Percentiles rank a stretch among this genome's conserved stretches.
These are phyloP conservation scores for Urocynchramus pylzowi DNA, from an alignment of 2,113 vertebrate species.

Conservation along the genomic window DNA sequence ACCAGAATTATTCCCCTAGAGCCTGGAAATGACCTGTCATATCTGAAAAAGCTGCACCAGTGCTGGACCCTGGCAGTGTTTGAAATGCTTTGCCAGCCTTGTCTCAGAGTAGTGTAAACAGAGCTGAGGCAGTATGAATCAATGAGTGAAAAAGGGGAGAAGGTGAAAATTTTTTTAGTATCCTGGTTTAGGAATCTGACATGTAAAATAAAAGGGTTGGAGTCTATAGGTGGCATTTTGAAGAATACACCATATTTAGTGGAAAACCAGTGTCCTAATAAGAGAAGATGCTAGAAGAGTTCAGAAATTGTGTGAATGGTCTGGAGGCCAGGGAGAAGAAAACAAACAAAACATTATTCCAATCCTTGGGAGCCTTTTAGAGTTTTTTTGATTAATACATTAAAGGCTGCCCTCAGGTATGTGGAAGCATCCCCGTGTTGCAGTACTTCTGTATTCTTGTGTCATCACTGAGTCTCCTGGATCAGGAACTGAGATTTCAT, in stretches of 20 bases:
- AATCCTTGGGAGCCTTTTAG: not conserved
- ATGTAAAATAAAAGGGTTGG: not conserved
- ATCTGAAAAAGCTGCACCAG: not conserved
- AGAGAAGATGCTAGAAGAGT: not conserved
- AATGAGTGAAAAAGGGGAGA: not conserved
- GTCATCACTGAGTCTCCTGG: not conserved
- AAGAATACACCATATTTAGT: not conserved
- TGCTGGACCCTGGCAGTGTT: not conserved
- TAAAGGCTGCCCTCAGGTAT: not conserved
- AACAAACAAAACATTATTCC: not conserved
- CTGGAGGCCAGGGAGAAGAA: not conserved
- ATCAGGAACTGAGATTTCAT: not conserved
- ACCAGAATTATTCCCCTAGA: not conserved
- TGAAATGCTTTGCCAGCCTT: not conserved
- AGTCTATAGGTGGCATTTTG: not conserved
- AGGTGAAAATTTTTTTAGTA: not conserved
- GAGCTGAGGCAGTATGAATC: not conserved
- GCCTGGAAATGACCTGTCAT: not conserved
- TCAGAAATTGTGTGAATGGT: not conserved
- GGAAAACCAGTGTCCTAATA: not conserved
- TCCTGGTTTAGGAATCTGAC: not conserved
- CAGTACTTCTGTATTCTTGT: not conserved
- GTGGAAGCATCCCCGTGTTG: fast-evolving
- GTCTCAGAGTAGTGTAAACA: not conserved
- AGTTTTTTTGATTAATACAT: not conserved